phyloP scores from a whole-genome alignment of 2,113 vertebrate genomes.

The Cacatua alba region DNA sequence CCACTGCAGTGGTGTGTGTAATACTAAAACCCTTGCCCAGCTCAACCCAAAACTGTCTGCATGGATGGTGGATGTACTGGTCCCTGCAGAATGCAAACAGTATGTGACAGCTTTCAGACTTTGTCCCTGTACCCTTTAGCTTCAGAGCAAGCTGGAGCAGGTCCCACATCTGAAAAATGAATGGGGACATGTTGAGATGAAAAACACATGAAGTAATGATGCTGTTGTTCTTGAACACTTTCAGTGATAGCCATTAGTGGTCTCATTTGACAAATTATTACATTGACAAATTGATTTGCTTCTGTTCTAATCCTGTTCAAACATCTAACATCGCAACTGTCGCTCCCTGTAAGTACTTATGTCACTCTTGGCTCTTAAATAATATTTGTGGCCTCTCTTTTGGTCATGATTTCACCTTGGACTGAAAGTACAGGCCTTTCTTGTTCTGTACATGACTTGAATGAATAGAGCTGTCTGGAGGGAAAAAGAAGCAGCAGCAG shows the following conservation, averaged over 20 bases:
- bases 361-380: slow-evolving; percentile 3
- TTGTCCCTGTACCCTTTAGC: neutral
- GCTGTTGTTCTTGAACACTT: neutral
- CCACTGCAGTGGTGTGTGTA: neutral
- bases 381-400: neutral
- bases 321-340: neutral
- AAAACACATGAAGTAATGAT: slow-evolving; percentile 22
- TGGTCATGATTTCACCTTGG: slow-evolving; percentile 9
- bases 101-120: neutral
- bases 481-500: neutral
- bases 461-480: neutral
- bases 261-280: slow-evolving; percentile 38
- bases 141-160: neutral
- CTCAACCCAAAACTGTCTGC: neutral
- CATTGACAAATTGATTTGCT: slow-evolving; percentile 21
- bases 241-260: neutral
- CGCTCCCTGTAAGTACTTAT: neutral
- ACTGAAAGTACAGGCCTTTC: neutral
- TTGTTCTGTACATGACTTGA: slow-evolving; percentile 10
- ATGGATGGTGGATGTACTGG: neutral
- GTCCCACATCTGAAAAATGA: neutral
- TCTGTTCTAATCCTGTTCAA: neutral
- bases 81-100: neutral
- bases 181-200: neutral
- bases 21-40: neutral